phyloP scores from a whole-genome alignment of 2,888 invertebrate species.

The Lepidocyrtinus sp. region DNA sequence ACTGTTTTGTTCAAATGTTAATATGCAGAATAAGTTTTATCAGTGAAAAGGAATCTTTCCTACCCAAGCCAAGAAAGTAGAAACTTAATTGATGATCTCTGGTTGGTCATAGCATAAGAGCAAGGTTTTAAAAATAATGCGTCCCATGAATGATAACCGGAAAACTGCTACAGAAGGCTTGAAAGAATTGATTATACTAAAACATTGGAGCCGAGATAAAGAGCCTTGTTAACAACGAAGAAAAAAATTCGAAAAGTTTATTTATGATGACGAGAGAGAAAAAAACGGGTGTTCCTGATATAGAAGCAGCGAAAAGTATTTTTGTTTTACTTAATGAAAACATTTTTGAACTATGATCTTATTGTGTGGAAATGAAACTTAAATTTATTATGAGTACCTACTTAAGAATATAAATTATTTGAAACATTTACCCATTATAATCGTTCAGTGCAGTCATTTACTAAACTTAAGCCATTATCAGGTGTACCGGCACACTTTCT shows the following conservation, averaged over 20 bases:
- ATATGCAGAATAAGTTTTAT: conserved; percentile 13
- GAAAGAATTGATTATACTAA: conserved; percentile 6
- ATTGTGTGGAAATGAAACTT: no score
- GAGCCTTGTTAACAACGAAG: not conserved
- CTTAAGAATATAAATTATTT: no score
- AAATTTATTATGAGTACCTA: no score
- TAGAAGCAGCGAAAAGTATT: no score
- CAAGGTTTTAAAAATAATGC: conserved; percentile 1
- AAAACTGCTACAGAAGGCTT: not conserved
- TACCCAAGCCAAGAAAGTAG: not conserved
- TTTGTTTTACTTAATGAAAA: no score
- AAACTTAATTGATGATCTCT: not conserved
- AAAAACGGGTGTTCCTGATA: no score
- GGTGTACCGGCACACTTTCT: no score
- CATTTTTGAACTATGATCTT: no score
- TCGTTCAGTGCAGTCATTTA: no score
- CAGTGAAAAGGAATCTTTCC: conserved; percentile 18
- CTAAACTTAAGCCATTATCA: no score
- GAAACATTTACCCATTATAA: no score
- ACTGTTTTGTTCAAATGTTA: not conserved
- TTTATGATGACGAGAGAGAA: no score
- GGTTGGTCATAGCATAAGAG: not conserved
- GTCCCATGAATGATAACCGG: conserved; percentile 8
- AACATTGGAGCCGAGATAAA: not conserved
- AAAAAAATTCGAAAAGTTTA: not conserved